These are phyloP conservation scores for Cheilosia vulpina DNA, from an alignment of 2,888 invertebrate species.

Conservation along the genomic window DNA sequence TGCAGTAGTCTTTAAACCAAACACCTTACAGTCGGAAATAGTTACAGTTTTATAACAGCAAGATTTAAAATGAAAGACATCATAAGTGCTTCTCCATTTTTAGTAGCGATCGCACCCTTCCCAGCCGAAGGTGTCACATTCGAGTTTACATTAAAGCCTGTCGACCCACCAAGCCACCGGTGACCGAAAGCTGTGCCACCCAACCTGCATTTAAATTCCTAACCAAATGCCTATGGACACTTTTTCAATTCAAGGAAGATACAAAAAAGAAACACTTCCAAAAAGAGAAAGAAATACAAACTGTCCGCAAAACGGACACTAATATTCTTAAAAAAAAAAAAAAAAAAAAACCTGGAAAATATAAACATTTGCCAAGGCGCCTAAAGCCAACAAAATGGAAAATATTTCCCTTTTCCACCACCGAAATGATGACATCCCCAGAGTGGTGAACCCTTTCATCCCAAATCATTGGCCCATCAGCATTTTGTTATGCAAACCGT, in stretches of 20 bases:
- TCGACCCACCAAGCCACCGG: slow-evolving; percentile 35
- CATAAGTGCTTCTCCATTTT: no score
- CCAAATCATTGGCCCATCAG: slow-evolving; percentile 69
- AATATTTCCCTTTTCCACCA: slow-evolving; percentile 22
- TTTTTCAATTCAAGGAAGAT: slow-evolving; percentile 4
- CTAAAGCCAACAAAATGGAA: slow-evolving; percentile 7
- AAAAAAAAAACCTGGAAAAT: slow-evolving; percentile 10
- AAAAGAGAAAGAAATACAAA: slow-evolving; percentile 31
- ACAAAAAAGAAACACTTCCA: neutral
- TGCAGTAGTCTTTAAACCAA: no score
- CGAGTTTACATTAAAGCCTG: slow-evolving; percentile 4
- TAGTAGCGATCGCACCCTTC: neutral
- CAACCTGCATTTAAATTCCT: slow-evolving; percentile 10
- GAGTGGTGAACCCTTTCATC: slow-evolving; percentile 64
- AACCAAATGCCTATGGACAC: slow-evolving; percentile 14
- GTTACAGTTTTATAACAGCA: no score
- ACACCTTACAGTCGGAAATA: no score
- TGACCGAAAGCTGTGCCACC: slow-evolving; percentile 20
- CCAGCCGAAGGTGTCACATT: slow-evolving; percentile 1
- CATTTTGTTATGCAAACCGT: slow-evolving; percentile 62
- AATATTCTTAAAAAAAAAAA: slow-evolving; percentile 24
- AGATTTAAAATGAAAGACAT: no score
- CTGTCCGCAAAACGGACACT: slow-evolving; percentile 55
- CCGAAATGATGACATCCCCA: slow-evolving; percentile 50
- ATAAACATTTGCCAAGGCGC: slow-evolving; percentile 30